phyloP scores from a whole-genome alignment of 2,888 invertebrate genomes.

The Limnephilus auricula region DNA sequence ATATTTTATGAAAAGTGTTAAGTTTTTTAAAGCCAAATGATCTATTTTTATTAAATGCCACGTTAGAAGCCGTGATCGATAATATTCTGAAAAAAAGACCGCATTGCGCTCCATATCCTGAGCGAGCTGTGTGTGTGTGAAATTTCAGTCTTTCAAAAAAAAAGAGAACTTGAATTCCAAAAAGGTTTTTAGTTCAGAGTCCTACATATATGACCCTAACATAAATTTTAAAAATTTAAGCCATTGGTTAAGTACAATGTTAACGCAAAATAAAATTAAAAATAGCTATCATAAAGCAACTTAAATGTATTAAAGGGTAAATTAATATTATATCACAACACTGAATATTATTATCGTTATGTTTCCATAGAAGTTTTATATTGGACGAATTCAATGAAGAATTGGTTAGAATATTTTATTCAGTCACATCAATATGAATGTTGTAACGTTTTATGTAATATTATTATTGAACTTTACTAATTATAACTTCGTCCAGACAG shows the following conservation, averaged over 20 bases:
- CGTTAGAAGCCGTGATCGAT: neutral
- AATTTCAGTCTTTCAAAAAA: neutral
- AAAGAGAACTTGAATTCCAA: neutral
- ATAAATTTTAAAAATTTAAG: neutral
- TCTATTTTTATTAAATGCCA: neutral
- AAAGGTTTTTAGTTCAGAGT: neutral
- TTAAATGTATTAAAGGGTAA: neutral
- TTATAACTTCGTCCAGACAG: neutral
- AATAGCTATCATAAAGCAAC: neutral
- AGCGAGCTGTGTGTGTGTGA: no score
- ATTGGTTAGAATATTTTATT: neutral
- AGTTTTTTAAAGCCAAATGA: neutral
- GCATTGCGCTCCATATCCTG: no score
- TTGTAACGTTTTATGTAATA: neutral
- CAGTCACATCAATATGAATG: neutral
- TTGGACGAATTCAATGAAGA: neutral
- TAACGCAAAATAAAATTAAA: neutral
- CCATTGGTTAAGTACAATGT: neutral
- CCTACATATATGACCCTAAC: neutral
- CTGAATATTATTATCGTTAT: neutral
- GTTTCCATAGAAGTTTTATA: neutral
- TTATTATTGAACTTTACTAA: neutral
- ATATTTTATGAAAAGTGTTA: neutral
- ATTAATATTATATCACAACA: neutral
- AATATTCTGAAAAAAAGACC: neutral